Evolutionary conservation across 1,140 invertebrate genomes (phyloP).

Genomic region (Colletes gigas): DNA sequence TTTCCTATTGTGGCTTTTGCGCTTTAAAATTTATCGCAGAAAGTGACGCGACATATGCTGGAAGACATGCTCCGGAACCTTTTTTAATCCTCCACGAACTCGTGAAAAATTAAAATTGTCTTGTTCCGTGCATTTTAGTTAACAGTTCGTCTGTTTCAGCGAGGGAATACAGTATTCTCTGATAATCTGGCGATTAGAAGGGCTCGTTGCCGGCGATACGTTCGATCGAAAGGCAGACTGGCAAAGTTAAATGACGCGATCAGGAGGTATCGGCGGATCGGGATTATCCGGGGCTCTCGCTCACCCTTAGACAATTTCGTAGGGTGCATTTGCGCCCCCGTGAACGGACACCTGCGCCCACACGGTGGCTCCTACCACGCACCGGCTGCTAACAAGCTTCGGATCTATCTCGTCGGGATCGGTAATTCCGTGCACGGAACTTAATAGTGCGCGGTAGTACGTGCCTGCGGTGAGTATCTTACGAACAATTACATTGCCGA

Average conservation of each 20-base stretch:
- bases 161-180: background rate
- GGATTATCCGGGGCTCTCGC: slow-evolving; percentile 4
- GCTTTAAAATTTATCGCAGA: too few species aligned
- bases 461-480: background rate
- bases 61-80: too few species aligned
- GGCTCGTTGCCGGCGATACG: background rate
- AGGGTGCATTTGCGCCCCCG: background rate
- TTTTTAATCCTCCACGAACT: too few species aligned
- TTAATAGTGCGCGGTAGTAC: background rate
- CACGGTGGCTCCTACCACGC: background rate
- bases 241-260: slow-evolving; percentile 21
- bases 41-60: too few species aligned
- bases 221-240: background rate
- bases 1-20: too few species aligned
- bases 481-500: slow-evolving; percentile 5
- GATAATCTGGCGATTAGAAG: background rate
- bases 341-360: slow-evolving; percentile 19
- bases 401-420: slow-evolving; percentile 22
- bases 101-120: too few species aligned
- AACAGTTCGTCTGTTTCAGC: background rate
- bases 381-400: background rate
- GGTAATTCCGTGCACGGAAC: slow-evolving; percentile 10
- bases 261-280: background rate
- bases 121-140: too few species aligned
- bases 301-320: slow-evolving; percentile 1